Evolutionary conservation across 1,140 invertebrate genomes (phyloP), one percentile per base, ranked within the genome.

Genomic region (Drosophila lacteicornis): DNA sequence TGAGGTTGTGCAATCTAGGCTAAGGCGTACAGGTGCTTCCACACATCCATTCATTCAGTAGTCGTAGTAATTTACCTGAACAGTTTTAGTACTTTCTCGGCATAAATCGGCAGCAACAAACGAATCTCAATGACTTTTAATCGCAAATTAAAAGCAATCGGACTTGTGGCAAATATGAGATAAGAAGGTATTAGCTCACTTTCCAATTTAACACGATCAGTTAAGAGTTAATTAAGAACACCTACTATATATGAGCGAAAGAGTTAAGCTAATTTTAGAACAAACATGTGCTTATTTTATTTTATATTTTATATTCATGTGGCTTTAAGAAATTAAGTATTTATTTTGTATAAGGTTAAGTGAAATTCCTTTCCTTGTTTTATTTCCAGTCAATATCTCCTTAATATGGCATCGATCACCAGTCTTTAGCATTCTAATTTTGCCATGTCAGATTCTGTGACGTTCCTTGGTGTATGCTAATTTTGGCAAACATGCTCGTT

Each of bases 401-500:
- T 2, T n/a, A 27, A 17, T 5, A 58, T 22, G 25, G 15, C 46
- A 67, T 51, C 27, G 27, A 69, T 69, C 66, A 45, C 27, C 17
- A 12, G 13, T 33, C 33, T 9, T 15, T 22, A 12, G n/a, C 27
- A 36, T 38, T 42, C 22, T 36, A n/a, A 51, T 71, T 71, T 50
- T 30, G 17, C 0, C 45, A 50, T 71, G 67, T 59, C 40, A n/a
- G 38, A 59, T 42, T 27, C 27, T 42, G 15, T 19, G 22, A 40
- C 49, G 27, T 27, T 59, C 53, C 43, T 50, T 36, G 67, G 45
- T 45, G 38, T 78, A 78, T 78, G 75, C 56, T 61, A 77, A 78
- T 78, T 77, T 76, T 11, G 25, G 40, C 49, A 73, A 59, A 76
- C 75, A 77, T 77, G 50, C 38, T 68, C 67, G 38, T 47, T 51